These are phyloP conservation scores for Conomelus anceps DNA, from an alignment of 2,888 invertebrate species.

Conservation along the genomic window DNA sequence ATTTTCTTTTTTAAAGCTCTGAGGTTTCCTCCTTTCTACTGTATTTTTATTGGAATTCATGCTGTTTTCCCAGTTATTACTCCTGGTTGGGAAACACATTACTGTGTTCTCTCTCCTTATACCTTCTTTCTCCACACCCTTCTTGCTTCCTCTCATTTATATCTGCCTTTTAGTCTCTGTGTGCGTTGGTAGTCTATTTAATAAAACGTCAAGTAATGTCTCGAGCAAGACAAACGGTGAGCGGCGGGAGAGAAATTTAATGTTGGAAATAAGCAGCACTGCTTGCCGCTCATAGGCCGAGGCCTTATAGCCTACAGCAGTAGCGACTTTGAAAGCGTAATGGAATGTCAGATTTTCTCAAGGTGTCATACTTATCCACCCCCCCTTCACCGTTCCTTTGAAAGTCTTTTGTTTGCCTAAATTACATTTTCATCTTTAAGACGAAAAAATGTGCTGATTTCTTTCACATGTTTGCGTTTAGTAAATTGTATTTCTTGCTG, in stretches of 20 bases:
- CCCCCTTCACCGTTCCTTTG: background rate
- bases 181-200: background rate
- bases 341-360: background rate
- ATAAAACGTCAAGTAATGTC: background rate
- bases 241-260: no score
- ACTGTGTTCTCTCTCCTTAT: constrained; percentile 12
- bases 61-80: no score
- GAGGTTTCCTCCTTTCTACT: background rate
- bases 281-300: no score
- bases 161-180: background rate
- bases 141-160: background rate
- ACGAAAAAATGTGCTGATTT: no score
- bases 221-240: no score
- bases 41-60: background rate
- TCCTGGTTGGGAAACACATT: background rate
- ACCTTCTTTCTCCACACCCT: constrained; percentile 13
- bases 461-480: no score
- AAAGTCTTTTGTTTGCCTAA: background rate
- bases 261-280: no score
- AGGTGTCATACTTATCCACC: background rate
- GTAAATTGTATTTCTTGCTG: no score
- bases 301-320: no score
- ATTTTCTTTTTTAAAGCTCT: no score
- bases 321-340: background rate
- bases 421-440: background rate